These are phyloP conservation scores for Ochropleura plecta DNA, from an alignment of 2,888 invertebrate genomes.

Conservation along the genomic window DNA sequence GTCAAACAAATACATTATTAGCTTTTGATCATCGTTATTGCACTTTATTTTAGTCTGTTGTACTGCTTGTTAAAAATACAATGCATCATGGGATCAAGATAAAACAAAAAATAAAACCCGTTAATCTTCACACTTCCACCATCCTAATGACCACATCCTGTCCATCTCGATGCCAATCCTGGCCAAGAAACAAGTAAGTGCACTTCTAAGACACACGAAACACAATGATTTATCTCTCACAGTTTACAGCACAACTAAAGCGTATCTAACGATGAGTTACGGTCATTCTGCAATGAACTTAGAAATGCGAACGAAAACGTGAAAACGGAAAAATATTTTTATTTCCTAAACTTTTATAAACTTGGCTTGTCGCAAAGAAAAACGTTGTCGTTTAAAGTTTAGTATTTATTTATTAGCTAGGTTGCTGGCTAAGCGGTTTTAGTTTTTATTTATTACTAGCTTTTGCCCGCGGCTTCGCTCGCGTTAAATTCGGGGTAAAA, in stretches of 20 bases:
- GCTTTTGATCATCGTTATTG: too few relatives aligned
- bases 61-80: background rate
- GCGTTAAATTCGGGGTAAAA: too few relatives aligned
- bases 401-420: conserved; percentile 22
- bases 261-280: conserved; percentile 67
- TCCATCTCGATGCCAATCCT: conserved; percentile 34
- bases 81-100: background rate
- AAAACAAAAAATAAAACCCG: background rate
- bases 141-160: conserved; percentile 20
- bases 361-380: conserved; percentile 37
- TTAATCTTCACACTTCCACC: conserved; percentile 25
- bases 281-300: conserved; percentile 45
- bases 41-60: background rate
- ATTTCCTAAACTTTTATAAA: conserved; percentile 42
- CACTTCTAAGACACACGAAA: conserved; percentile 56
- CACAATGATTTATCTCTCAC: conserved; percentile 68
- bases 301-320: conserved; percentile 44
- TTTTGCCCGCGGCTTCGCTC: too few relatives aligned
- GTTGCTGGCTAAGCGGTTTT: conserved; percentile 13
- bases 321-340: conserved; percentile 49
- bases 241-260: conserved; percentile 67
- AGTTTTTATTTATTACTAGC: background rate
- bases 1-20: too few relatives aligned
- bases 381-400: conserved; percentile 21
- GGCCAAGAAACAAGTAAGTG: conserved; percentile 56